Percentiles rank a stretch among this genome's conserved stretches.
phyloP scores from a whole-genome alignment of 1,140 invertebrate species.

The Sogatella furcifera region DNA sequence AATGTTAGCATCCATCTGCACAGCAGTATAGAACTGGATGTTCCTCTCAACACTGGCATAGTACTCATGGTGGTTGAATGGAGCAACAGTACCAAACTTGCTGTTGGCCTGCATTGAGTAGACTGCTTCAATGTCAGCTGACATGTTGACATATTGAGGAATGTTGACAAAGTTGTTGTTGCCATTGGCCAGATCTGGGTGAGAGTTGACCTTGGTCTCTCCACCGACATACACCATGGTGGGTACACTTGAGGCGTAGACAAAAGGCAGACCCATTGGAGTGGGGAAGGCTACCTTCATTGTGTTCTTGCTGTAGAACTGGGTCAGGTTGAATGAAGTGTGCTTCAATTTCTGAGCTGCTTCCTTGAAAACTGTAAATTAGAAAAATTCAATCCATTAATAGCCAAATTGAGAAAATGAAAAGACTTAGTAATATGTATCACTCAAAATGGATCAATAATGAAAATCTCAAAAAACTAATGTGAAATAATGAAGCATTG shows the following conservation, averaged over 20 bases:
- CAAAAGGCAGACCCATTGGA: slow-evolving; percentile 51
- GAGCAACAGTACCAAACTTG: slow-evolving; percentile 49
- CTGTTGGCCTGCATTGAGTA: slow-evolving; percentile 39
- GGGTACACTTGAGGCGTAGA: slow-evolving; percentile 44
- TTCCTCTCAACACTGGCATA: slow-evolving; percentile 45
- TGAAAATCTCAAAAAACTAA: too few relatives aligned
- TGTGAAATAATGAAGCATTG: too few relatives aligned
- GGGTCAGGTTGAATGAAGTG: neutral
- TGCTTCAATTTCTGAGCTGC: neutral
- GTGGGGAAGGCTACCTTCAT: slow-evolving; percentile 49
- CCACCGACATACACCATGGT: slow-evolving; percentile 35
- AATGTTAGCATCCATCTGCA: slow-evolving; percentile 32
- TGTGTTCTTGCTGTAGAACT: neutral
- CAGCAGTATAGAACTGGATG: slow-evolving; percentile 41
- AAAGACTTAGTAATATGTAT: too few relatives aligned
- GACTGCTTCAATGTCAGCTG: slow-evolving; percentile 35
- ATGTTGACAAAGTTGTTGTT: slow-evolving; percentile 22
- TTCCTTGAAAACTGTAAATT: neutral
- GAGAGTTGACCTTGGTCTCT: slow-evolving; percentile 32
- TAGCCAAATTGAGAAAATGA: neutral
- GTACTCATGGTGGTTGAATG: slow-evolving; percentile 45
- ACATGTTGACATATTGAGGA: slow-evolving; percentile 31
- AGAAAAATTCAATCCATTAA: neutral
- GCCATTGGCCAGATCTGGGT: slow-evolving; percentile 26
- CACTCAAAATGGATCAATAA: too few relatives aligned